Evolutionary conservation across 2,797 vertebrate species (phyloP), one percentile per base, ranked within the genome.

Genomic region (Columba guinea): DNA sequence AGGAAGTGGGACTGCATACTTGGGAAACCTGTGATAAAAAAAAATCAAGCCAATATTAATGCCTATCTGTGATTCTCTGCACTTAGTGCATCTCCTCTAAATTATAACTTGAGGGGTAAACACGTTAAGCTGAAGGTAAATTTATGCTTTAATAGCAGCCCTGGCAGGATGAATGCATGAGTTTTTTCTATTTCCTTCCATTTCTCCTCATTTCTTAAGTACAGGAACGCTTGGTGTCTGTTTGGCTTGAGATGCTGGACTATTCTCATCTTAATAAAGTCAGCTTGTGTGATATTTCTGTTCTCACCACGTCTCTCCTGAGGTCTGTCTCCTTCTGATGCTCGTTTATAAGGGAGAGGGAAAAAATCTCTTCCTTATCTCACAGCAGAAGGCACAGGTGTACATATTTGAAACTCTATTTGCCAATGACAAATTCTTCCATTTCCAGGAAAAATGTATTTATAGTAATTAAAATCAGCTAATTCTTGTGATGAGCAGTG

Each of bases 221-320:
- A 52, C 49, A 51, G 16, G n/a, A 77, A 58, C 55, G 48, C 24
- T 9, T 32, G 13, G 24, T 81, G 15, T 89, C 55, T 91, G 53
- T 82, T 91, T 59, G 44, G 86, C 37, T 63, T 67, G 83, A 91
- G 83, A 94, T 83, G 86, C 75, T 82, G 77, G 93, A 70, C 88
- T 89, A 63, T 91, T 93, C 10, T 94, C 53, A 48, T 80, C 93
- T 84, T 96, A 96, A 96, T 96, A 86, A 96, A 95, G 96, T 94
- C 90, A 81, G 76, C 80, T 80, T 77, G 77, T 82, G 48, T 84
- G 88, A 75, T 69, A 83, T 83, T 67, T 94, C 91, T 95, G 14
- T 60, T 63, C 53, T 95, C 27, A 15, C 73, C 70, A 69, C 74
- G n/a, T 93, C 84, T 69, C 87, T 95, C 73, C 91, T 65, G 86